Base-by-base conservation (phyloP, 1,140 invertebrate genomes). In the Drosophila bocki region DNA sequence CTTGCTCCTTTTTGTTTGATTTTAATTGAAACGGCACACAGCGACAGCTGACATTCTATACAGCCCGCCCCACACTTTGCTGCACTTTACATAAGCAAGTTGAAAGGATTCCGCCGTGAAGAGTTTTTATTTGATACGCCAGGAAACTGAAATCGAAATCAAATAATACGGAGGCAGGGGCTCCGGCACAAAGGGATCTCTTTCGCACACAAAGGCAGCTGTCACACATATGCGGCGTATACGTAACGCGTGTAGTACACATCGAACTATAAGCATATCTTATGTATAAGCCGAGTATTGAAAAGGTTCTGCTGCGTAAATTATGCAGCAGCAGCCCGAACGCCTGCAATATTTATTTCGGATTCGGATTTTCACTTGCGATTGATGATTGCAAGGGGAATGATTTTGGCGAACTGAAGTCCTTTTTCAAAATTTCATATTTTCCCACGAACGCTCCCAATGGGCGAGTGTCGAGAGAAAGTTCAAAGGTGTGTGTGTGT, bases 1-100 rank as follows among this genome's bases (percentile, higher is more conserved):
- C 26, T 29, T 47, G 35, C 29, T 59, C 57, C 59, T 68, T 75
- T 88, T 72, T 75, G 63, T 72, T 84, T 84, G 78, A 84, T 81
- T 84, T 88, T 88, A 88, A 88, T 84, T 88, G 80, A 90, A 90
- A 58, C 60, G 56, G 76, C 71, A 72, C 37, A 69, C 57, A 67
- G 57, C 67, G 80, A 64, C 80, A 84, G 59, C 81, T 83, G 76
- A 71, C 71, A 64, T 71, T 64, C 67, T 78, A 58, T 60, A 47
- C 51, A 51, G 22, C n/a, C 17, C 32, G n/a, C 33, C 32, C 53
- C 50, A 47, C 35, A 41, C 53, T 22, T 32, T 42, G 37, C 50
- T 47, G 57, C 57, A 48, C 69, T 64, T 78, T 78, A 54, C 62
- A 77, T 77, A 77, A 77, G 75, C 74, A 61, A 68, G 33, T 69